These are phyloP conservation scores for Diplodus puntazzo DNA, from an alignment of 2,797 vertebrate species.

Conservation along the genomic window DNA sequence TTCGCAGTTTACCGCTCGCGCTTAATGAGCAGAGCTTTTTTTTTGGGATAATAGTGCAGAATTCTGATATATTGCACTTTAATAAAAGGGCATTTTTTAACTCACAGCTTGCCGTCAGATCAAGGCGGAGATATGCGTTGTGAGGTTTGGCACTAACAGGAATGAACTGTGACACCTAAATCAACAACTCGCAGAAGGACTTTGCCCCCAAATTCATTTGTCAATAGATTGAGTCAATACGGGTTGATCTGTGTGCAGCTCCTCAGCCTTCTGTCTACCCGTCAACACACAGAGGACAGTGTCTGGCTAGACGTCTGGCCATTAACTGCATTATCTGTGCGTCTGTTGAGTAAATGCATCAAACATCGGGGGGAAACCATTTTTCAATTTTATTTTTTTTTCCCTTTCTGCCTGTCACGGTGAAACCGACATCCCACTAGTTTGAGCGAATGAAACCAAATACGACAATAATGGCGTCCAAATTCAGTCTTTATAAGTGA, in stretches of 20 bases:
- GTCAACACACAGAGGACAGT: slow-evolving; percentile 73
- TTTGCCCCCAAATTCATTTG: slow-evolving; percentile 88
- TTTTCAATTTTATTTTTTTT: slow-evolving; percentile 33
- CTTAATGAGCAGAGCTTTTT: slow-evolving; percentile 56
- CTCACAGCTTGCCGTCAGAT: slow-evolving; percentile 88
- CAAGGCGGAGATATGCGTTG: slow-evolving; percentile 82
- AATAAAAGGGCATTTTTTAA: slow-evolving; percentile 78
- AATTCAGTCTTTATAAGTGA: slow-evolving; percentile 69
- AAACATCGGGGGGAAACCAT: slow-evolving; percentile 36
- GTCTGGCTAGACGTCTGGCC: slow-evolving; percentile 78
- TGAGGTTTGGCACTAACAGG: slow-evolving; percentile 84
- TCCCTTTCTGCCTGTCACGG: slow-evolving; percentile 39
- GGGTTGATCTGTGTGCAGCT: slow-evolving; percentile 84
- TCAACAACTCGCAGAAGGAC: slow-evolving; percentile 88
- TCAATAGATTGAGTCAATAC: slow-evolving; percentile 89
- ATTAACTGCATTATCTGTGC: slow-evolving; percentile 75
- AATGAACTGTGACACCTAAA: slow-evolving; percentile 89
- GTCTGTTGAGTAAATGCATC: slow-evolving; percentile 70
- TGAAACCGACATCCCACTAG: slow-evolving; percentile 54
- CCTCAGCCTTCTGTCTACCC: slow-evolving; percentile 81
- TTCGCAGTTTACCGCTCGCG: slow-evolving; percentile 54
- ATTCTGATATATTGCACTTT: slow-evolving; percentile 66
- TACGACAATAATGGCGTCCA: slow-evolving; percentile 61
- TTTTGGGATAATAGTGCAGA: slow-evolving; percentile 47
- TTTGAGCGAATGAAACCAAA: slow-evolving; percentile 62